Evolutionary conservation across 2,797 vertebrate genomes (phyloP).

Genomic region (Poeciliopsis infans): DNA sequence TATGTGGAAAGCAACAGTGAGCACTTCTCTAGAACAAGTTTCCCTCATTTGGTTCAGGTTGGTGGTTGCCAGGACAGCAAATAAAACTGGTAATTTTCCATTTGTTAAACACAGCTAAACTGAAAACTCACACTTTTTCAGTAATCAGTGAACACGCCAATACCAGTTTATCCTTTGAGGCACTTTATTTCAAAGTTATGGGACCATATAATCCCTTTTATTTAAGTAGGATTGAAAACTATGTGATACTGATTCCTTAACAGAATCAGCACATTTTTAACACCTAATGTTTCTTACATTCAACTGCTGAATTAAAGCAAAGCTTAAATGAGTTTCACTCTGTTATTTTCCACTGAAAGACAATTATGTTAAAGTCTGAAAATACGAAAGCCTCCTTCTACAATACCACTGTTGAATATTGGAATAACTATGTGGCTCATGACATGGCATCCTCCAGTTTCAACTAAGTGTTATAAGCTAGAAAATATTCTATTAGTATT

Average conservation of each 20-base stretch:
- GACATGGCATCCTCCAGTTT: background rate
- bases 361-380: background rate
- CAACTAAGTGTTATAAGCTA: background rate
- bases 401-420: background rate
- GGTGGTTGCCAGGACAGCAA: background rate
- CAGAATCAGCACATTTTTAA: background rate
- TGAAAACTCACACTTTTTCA: background rate
- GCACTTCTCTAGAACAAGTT: background rate
- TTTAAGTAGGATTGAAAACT: background rate
- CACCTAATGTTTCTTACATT: background rate
- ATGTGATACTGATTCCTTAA: background rate
- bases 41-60: background rate
- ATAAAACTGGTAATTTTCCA: background rate
- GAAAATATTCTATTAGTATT: background rate
- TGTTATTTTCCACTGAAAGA: background rate
- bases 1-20: background rate
- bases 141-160: background rate
- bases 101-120: background rate
- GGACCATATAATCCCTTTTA: background rate
- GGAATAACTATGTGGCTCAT: background rate
- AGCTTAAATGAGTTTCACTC: background rate
- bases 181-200: background rate
- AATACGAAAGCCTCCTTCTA: background rate
- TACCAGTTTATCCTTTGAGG: background rate
- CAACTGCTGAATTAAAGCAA: background rate